A percentile compares a stretch with the other conserved stretches of the same genome.
Conservation (phyloP, 2,888 invertebrate genomes). For the Heliconius hortense region DNA sequence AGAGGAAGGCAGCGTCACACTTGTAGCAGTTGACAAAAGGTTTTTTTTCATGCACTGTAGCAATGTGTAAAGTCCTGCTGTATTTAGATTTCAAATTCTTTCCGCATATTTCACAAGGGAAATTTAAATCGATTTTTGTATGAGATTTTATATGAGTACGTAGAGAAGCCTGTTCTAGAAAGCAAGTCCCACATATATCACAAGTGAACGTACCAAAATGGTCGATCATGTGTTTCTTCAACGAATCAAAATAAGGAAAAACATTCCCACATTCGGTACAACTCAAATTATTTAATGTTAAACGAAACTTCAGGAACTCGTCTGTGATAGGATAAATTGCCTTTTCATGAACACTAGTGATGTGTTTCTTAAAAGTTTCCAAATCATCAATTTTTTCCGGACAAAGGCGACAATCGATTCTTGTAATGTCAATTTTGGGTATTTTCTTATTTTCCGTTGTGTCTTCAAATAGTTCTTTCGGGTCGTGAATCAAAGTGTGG, state of each 20-base stretch:
- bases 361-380: conserved; percentile 58
- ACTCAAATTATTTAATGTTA: conserved; percentile 60
- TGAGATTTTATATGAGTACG: conserved; percentile 70
- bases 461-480: conserved; percentile 55
- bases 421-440: conserved; percentile 72
- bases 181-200: conserved; percentile 72
- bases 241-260: conserved; percentile 66
- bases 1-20: conserved; percentile 67
- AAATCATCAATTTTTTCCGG: conserved; percentile 62
- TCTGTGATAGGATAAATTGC: conserved; percentile 56
- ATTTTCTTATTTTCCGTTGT: conserved; percentile 67
- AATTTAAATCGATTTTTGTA: conserved; percentile 71
- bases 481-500: conserved; percentile 67
- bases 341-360: conserved; percentile 55
- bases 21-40: conserved; percentile 70
- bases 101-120: conserved; percentile 76
- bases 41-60: conserved; percentile 70
- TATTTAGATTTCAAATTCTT: conserved; percentile 71
- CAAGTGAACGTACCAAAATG: conserved; percentile 71
- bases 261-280: conserved; percentile 66
- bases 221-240: conserved; percentile 70
- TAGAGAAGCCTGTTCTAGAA: conserved; percentile 70
- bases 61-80: conserved; percentile 64
- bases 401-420: conserved; percentile 70
- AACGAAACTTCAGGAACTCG: conserved; percentile 66